These are phyloP conservation scores for Drosophila ironensis DNA, from an alignment of 1,140 invertebrate genomes.

Conservation along the genomic window DNA sequence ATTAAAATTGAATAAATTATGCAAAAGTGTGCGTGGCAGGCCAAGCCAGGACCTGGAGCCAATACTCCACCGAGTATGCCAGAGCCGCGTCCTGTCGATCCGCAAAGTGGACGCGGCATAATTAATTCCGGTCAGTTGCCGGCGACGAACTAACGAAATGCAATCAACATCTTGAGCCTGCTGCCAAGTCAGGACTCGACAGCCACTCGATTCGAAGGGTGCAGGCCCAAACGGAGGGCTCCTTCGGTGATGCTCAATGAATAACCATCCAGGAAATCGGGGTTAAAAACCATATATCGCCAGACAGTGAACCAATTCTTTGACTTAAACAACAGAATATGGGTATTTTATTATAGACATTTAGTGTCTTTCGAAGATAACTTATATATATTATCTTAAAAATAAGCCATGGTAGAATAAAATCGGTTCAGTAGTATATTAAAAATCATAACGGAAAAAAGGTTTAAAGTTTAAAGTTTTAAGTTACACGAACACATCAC, in stretches of 20 bases:
- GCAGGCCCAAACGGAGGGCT: neutral
- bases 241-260: neutral
- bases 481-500: too few species aligned
- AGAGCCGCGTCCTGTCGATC: neutral
- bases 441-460: too few species aligned
- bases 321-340: too few species aligned
- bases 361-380: too few species aligned
- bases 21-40: slow-evolving; percentile 59
- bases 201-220: neutral
- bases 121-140: slow-evolving; percentile 56
- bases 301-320: too few species aligned
- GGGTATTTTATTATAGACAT: too few species aligned
- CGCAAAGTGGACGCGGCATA: slow-evolving; percentile 59
- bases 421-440: too few species aligned
- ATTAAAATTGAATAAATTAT: slow-evolving; percentile 80
- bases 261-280: too few species aligned
- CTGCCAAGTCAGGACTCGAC: slow-evolving; percentile 20
- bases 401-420: too few species aligned
- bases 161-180: slow-evolving; percentile 52
- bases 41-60: slow-evolving; percentile 2
- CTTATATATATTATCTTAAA: too few species aligned
- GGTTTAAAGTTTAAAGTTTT: too few species aligned
- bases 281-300: too few species aligned
- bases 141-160: slow-evolving; percentile 16
- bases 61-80: neutral